Percentiles rank a stretch among this genome's conserved stretches.
phyloP scores from a whole-genome alignment of 2,113 vertebrate species.

The Eubucco bourcierii region DNA sequence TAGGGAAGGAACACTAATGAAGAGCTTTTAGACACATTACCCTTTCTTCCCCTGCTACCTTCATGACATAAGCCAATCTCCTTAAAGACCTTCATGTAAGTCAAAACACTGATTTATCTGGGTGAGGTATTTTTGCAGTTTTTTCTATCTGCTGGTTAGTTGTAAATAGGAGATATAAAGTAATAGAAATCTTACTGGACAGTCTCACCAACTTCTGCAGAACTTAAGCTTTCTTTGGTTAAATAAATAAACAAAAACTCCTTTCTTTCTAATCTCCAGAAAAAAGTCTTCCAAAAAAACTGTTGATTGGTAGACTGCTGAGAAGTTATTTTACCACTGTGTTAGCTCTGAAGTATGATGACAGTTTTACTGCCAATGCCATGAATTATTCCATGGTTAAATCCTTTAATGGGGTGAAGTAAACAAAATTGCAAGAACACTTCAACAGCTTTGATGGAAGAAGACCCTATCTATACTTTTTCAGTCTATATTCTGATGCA shows the following conservation, averaged over 20 bases:
- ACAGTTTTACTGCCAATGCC: conserved; percentile 3
- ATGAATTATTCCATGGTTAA: conserved; percentile 13
- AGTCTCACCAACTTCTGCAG: background rate
- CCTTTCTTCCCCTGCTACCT: background rate
- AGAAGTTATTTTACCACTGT: background rate
- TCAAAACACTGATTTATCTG: background rate
- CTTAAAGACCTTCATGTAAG: background rate
- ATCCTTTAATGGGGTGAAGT: background rate
- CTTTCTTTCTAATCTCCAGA: background rate
- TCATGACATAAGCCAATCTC: background rate
- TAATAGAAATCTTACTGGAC: background rate
- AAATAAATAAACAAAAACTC: background rate
- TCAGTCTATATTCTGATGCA: conserved; percentile 1
- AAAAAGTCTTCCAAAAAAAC: background rate
- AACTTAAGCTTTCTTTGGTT: background rate
- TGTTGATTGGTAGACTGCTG: background rate
- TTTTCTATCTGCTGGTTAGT: background rate
- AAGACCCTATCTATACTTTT: background rate
- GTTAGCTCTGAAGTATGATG: background rate
- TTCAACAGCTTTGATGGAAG: background rate
- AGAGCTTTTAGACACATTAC: background rate
- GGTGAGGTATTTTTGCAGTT: background rate
- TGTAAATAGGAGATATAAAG: background rate
- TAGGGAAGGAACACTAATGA: background rate
- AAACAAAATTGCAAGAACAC: background rate